phyloP scores from a whole-genome alignment of 2,797 vertebrate genomes.

The Xyrichtys novacula region DNA sequence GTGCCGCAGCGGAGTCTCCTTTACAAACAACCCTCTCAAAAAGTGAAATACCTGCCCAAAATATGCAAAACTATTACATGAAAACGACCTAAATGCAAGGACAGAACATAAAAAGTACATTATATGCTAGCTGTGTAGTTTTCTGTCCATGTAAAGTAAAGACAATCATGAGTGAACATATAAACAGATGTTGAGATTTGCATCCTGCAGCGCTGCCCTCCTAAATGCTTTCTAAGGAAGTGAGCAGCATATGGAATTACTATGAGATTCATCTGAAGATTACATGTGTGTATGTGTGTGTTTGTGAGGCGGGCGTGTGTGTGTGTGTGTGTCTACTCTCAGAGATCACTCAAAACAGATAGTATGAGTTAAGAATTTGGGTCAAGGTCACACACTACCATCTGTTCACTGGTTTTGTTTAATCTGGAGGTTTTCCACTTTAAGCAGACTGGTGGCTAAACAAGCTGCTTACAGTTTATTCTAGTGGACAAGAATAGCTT shows the following conservation, averaged over 20 bases:
- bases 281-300: conserved; percentile 18
- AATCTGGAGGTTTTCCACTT: conserved; percentile 64
- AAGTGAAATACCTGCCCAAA: too few relatives aligned
- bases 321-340: conserved; percentile 22
- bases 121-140: background rate
- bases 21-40: too few relatives aligned
- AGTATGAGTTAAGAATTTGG: conserved; percentile 66
- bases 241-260: conserved; percentile 62
- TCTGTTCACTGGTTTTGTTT: conserved; percentile 70
- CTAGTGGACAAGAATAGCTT: conserved; percentile 9
- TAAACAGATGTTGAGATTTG: conserved; percentile 51
- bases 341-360: conserved; percentile 58
- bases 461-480: conserved; percentile 9
- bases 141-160: conserved; percentile 3
- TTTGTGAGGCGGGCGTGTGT: conserved; percentile 11
- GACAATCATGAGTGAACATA: conserved; percentile 19
- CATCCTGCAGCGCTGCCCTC: conserved; percentile 27
- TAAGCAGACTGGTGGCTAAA: conserved; percentile 29
- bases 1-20: too few relatives aligned
- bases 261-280: conserved; percentile 50
- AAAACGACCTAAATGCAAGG: too few relatives aligned
- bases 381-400: conserved; percentile 69
- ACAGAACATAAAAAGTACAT: too few relatives aligned
- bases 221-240: conserved; percentile 33
- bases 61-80: too few relatives aligned